These are phyloP conservation scores for Staurois parvus DNA, from an alignment of 2,797 vertebrate species.

Conservation along the genomic window DNA sequence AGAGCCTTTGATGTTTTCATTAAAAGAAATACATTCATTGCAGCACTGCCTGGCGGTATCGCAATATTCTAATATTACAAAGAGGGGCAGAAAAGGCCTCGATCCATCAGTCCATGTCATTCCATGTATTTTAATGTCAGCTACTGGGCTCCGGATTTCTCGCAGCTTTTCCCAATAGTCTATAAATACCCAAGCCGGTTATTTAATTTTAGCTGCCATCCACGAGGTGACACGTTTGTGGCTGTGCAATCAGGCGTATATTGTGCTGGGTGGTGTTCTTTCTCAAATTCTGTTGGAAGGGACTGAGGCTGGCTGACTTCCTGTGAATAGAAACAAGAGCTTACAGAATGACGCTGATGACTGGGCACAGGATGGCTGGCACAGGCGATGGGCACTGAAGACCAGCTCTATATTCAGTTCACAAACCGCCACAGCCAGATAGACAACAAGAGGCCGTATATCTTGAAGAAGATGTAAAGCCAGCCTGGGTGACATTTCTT, in stretches of 20 bases:
- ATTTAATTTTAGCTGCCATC: slow-evolving; percentile 7
- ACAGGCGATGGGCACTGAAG: too few species aligned
- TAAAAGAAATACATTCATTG: too few species aligned
- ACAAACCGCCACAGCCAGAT: not conserved
- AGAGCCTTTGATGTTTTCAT: too few species aligned
- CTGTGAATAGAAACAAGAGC: not conserved
- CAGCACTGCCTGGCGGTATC: too few species aligned
- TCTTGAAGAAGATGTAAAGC: too few species aligned
- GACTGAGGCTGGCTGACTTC: not conserved
- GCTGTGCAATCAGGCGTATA: not conserved
- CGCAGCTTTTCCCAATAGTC: not conserved
- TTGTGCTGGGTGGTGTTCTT: not conserved
- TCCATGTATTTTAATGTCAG: not conserved
- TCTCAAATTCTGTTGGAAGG: not conserved
- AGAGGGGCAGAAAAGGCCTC: not conserved
- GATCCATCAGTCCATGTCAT: not conserved
- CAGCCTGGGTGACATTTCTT: too few species aligned
- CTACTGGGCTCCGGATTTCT: not conserved
- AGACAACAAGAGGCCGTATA: too few species aligned
- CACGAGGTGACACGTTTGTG: not conserved
- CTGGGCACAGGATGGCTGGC: not conserved
- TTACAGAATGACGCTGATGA: not conserved
- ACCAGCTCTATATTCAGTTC: too few species aligned
- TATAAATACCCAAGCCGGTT: not conserved
- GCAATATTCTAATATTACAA: not conserved